Base-by-base conservation (phyloP, 2,113 vertebrate species). In the Benitochromis conjunctus region DNA sequence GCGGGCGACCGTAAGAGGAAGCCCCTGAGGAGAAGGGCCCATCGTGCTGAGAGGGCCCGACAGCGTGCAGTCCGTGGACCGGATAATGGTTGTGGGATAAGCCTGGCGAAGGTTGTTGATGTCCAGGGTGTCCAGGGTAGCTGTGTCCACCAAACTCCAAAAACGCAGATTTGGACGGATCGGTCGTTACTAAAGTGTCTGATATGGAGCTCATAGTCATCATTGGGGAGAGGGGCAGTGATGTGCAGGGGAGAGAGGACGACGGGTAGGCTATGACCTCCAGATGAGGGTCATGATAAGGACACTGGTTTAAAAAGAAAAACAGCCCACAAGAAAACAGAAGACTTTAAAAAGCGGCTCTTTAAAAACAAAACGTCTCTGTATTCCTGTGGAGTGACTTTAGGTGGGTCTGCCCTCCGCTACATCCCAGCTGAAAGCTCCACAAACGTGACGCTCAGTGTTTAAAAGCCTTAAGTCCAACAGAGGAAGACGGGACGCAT, bases 121-220 rank as follows among this genome's bases (percentile, higher is more conserved):
- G 93, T 24, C 91, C 88, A 43, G 90, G 95, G 82, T 95, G 93
- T 11, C 91, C 88, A 48, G 90, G 95, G 84, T 94, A 95, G 16
- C 95, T 86, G 91, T 97, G 97, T 57, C 95, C 95, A 89, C 95
- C 93, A 90, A 97, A 96, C 91, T 98, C 97, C 94, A 97, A 93
- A 91, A 98, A 98, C 16, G 96, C 93, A 46, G 97, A 95, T 89
- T 97, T 98, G 78, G 97, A 97, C 31, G 95, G 94, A 81, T 97
- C 97, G 26, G 86, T 91, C 60, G 96, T 96, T 89, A 97, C 93
- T 81, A 97, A 91, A 85, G 95, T 94, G 94, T 97, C 97, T 93
- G 97, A 93, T 88, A 97, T 91, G 62, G 97, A 97, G 94, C 96
- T 97, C 98, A 98, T 97, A 88, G 97, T 97, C 96, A 97, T 97